Conservation (phyloP, 2,797 vertebrate species). For the Crenichthys baileyi region DNA sequence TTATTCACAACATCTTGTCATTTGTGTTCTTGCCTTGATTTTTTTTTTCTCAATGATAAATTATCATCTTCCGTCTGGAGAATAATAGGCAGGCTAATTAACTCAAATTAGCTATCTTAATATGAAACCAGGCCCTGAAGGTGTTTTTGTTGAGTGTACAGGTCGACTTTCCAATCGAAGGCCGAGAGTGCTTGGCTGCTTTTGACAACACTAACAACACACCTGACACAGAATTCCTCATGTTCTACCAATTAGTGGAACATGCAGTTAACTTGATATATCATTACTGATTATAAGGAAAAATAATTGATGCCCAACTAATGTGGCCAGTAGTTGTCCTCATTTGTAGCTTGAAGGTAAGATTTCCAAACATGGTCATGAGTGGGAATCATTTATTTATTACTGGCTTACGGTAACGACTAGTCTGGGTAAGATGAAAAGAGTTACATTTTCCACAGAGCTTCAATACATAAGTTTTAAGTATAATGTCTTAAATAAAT, state of each 20-base stretch:
- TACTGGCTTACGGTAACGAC: neutral
- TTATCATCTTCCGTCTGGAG: constrained; percentile 12
- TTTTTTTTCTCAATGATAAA: neutral
- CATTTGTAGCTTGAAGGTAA: constrained; percentile 9
- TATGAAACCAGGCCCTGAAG: constrained; percentile 38
- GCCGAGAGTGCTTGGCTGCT: constrained; percentile 20
- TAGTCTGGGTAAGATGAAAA: neutral
- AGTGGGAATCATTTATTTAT: neutral
- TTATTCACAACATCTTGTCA: neutral
- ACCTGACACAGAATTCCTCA: neutral
- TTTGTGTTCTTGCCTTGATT: neutral
- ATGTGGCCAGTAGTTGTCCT: neutral
- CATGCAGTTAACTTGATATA: constrained; percentile 14
- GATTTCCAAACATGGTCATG: neutral
- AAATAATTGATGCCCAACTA: constrained; percentile 19
- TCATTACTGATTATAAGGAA: constrained; percentile 16
- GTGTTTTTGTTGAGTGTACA: constrained; percentile 27
- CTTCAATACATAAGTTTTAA: neutral
- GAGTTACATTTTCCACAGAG: neutral
- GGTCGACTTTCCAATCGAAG: constrained; percentile 31
- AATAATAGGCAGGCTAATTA: constrained; percentile 26
- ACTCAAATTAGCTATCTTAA: constrained; percentile 21
- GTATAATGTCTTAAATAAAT: neutral
- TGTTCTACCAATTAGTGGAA: neutral
- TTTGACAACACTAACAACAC: constrained; percentile 14